Percentiles rank a stretch among this genome's conserved stretches.
Evolutionary conservation across 2,888 invertebrate genomes (phyloP).

Genomic region (Pteria penguin): DNA sequence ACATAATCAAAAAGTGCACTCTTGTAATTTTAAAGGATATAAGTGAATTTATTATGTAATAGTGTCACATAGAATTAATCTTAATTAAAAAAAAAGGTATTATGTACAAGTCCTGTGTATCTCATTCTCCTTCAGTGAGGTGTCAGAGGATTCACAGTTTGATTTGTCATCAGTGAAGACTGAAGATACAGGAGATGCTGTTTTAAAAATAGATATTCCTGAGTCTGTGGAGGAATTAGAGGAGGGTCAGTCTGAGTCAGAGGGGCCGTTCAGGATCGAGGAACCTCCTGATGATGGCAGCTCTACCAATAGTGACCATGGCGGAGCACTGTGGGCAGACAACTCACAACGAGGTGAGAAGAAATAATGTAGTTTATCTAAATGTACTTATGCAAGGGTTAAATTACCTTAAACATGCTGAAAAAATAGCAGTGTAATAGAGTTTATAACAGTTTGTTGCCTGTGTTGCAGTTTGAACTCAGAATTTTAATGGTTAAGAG

Average conservation of each 20-base stretch:
- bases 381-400: too few relatives aligned
- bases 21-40: too few relatives aligned
- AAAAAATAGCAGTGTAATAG: too few relatives aligned
- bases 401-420: too few relatives aligned
- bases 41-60: too few relatives aligned
- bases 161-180: constrained; percentile 5
- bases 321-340: constrained; percentile 14
- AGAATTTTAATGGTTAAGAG: too few relatives aligned
- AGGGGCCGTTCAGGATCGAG: constrained; percentile 4
- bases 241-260: neutral
- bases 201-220: constrained; percentile 18
- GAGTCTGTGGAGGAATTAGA: neutral
- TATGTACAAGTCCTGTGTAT: too few relatives aligned
- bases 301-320: neutral
- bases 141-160: neutral
- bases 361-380: neutral
- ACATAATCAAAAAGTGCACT: too few relatives aligned
- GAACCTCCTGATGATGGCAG: constrained; percentile 19
- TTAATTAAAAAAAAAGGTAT: too few relatives aligned
- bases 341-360: constrained; percentile 16
- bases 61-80: too few relatives aligned
- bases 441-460: too few relatives aligned
- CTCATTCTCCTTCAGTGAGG: neutral
- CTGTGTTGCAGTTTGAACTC: too few relatives aligned
- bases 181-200: constrained; percentile 2